These are phyloP conservation scores for Pelecanoides urinatrix DNA, from an alignment of 2,113 vertebrate genomes.

Conservation along the genomic window DNA sequence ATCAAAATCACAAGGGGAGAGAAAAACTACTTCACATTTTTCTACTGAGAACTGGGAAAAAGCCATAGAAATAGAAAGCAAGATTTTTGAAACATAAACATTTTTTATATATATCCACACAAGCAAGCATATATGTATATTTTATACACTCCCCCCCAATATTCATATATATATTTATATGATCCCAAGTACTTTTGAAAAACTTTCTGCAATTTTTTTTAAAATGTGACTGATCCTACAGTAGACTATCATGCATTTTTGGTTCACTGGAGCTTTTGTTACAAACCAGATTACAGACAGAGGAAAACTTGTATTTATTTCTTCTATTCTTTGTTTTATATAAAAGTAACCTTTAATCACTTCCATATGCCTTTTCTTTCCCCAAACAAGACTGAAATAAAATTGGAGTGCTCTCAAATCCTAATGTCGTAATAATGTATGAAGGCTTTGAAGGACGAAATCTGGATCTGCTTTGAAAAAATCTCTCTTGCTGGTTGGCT, in stretches of 20 bases:
- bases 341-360: constrained; percentile 28
- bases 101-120: neutral
- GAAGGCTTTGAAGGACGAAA: neutral
- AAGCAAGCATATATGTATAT: neutral
- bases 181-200: too few relatives aligned
- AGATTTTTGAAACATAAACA: neutral
- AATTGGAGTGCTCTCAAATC: constrained; percentile 29
- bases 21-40: neutral
- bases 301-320: neutral
- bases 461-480: constrained; percentile 48
- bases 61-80: neutral
- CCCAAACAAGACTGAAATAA: constrained; percentile 26
- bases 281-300: neutral
- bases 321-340: constrained; percentile 15
- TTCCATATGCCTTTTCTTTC: constrained; percentile 37
- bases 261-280: neutral
- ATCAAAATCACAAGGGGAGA: neutral
- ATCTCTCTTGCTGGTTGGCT: neutral
- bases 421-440: neutral
- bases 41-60: neutral
- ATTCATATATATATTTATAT: too few relatives aligned
- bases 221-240: neutral
- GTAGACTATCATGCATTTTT: neutral
- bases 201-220: neutral
- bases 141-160: neutral